Percentiles rank a stretch among this genome's conserved stretches.
Conservation (phyloP, 2,113 vertebrate genomes). For the Felis chaus region DNA sequence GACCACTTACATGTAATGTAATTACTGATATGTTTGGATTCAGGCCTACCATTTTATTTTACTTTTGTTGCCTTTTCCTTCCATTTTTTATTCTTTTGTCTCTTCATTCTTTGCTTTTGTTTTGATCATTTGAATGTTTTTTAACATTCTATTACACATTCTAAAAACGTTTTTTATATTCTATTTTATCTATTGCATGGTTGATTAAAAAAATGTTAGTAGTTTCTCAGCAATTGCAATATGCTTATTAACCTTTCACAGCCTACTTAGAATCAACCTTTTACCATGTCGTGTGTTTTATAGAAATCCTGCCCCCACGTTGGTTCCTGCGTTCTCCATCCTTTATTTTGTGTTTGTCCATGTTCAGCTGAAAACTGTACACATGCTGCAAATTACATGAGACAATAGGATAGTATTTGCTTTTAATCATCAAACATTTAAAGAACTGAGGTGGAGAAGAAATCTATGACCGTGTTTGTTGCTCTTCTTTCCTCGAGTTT, state of each 20-base stretch:
- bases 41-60: not conserved
- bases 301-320: fast-evolving
- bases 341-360: fast-evolving
- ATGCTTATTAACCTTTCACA: not conserved
- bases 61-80: not conserved
- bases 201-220: not conserved
- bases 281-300: not conserved
- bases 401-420: too few species aligned
- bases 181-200: not conserved
- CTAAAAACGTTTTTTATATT: not conserved
- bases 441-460: not conserved
- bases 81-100: not conserved
- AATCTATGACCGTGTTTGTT: too few species aligned
- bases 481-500: not conserved
- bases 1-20: not conserved
- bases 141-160: not conserved
- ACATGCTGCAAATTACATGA: not conserved
- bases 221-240: not conserved
- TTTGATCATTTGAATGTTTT: not conserved
- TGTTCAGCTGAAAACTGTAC: too few species aligned
- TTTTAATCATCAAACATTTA: not conserved
- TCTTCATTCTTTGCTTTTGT: not conserved
- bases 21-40: not conserved
- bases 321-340: not conserved
- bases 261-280: not conserved